Percentiles rank a stretch among this genome's conserved stretches.
These are phyloP conservation scores for Corythaixoides concolor DNA, from an alignment of 2,113 vertebrate genomes.

Conservation along the genomic window DNA sequence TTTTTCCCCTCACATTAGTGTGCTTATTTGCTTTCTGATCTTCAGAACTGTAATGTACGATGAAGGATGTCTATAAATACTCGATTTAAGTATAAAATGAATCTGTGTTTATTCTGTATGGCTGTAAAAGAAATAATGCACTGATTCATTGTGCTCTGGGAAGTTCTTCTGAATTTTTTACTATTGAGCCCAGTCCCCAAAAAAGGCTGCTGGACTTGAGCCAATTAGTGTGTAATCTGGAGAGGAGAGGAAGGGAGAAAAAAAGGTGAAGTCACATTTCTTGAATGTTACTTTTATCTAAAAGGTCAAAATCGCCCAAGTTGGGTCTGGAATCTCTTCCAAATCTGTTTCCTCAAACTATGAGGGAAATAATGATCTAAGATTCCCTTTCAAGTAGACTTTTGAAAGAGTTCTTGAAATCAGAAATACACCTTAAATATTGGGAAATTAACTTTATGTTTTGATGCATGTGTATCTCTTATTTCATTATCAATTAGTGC, in stretches of 20 bases:
- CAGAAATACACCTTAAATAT: background rate
- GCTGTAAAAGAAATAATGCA: background rate
- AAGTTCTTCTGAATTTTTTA: background rate
- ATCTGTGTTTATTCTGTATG: background rate
- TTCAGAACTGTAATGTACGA: background rate
- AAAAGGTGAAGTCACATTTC: background rate
- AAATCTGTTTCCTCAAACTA: background rate
- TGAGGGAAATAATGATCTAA: background rate
- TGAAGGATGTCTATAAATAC: slow-evolving; percentile 11
- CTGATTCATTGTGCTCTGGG: background rate
- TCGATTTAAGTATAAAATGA: background rate
- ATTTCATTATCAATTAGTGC: background rate
- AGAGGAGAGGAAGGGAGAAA: background rate
- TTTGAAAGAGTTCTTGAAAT: background rate
- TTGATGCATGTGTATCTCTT: background rate
- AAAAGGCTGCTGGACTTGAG: background rate
- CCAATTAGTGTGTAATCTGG: background rate
- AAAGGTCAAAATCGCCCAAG: background rate
- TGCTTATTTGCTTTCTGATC: slow-evolving; percentile 44
- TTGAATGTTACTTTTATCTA: background rate
- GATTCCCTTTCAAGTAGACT: background rate
- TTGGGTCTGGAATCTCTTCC: background rate
- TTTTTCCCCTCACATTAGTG: background rate
- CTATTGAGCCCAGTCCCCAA: background rate
- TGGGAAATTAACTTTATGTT: background rate